Conservation (phyloP, 1,140 invertebrate genomes). For the Tetranychus cinnabarinus region DNA sequence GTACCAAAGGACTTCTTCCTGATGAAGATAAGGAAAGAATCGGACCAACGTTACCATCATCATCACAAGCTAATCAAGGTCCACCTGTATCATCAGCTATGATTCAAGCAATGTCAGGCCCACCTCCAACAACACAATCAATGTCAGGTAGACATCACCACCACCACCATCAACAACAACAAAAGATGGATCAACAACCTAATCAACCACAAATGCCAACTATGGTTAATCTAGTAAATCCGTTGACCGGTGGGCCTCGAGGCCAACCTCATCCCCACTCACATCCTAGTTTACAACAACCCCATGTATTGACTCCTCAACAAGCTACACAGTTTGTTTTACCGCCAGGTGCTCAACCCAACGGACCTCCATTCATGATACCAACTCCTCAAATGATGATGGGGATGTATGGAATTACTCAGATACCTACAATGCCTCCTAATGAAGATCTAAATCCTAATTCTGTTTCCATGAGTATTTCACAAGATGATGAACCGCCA, state of each 20-base stretch:
- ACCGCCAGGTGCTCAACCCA: constrained; percentile 8
- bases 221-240: too few species aligned
- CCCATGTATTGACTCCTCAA: not conserved
- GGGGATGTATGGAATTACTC: constrained; percentile 1
- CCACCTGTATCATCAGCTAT: constrained; percentile 8
- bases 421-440: not conserved
- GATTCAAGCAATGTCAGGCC: constrained; percentile 4
- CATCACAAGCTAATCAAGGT: constrained; percentile 6
- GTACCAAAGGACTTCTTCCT: constrained; percentile 64
- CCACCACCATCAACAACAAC: not conserved
- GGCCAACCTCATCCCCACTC: not conserved
- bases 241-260: too few species aligned
- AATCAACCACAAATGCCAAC: not conserved
- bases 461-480: not conserved
- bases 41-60: constrained; percentile 20
- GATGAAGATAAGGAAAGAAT: constrained; percentile 70
- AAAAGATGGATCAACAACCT: not conserved
- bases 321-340: not conserved
- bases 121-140: not conserved
- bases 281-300: not conserved
- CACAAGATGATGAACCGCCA: constrained; percentile 35
- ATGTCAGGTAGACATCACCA: not conserved
- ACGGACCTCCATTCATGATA: not conserved
- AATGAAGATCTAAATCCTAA: not conserved
- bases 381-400: constrained; percentile 3